Evolutionary conservation across 2,888 invertebrate genomes (phyloP).

Genomic region (Platycheirus albimanus): DNA sequence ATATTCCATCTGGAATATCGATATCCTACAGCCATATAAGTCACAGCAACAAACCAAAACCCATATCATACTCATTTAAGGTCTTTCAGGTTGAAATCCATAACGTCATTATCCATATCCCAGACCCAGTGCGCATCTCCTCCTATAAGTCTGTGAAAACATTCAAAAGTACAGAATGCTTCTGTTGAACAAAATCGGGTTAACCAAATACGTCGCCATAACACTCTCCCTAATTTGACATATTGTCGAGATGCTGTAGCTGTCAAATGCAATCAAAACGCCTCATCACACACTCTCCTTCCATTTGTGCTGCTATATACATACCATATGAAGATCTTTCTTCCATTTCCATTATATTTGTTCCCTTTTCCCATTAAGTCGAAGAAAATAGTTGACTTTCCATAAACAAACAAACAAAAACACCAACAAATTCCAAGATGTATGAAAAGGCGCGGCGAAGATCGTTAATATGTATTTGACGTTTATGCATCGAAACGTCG

Average conservation of each 20-base stretch:
- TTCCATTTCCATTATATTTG: conserved; percentile 36
- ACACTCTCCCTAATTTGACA: conserved; percentile 73
- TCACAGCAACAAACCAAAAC: conserved; percentile 26
- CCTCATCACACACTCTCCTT: conserved; percentile 52
- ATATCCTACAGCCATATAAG: conserved; percentile 49
- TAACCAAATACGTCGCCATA: conserved; percentile 71
- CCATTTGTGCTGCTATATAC: conserved; percentile 58
- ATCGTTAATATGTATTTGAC: conserved; percentile 34
- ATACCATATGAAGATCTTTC: background rate
- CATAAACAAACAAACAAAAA: conserved; percentile 72
- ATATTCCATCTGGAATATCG: conserved; percentile 70
- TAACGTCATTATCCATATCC: conserved; percentile 18
- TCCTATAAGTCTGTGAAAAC: conserved; percentile 56
- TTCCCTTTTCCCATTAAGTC: conserved; percentile 54
- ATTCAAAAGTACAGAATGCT: conserved; percentile 45
- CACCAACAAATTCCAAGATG: conserved; percentile 41
- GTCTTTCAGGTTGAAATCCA: conserved; percentile 63
- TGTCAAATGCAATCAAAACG: conserved; percentile 71
- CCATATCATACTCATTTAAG: conserved; percentile 55
- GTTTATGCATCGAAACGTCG: conserved; percentile 18
- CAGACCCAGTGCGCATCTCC: background rate
- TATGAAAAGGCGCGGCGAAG: conserved; percentile 47
- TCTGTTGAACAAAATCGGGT: conserved; percentile 66
- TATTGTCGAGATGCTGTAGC: conserved; percentile 73
- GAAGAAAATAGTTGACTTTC: conserved; percentile 71